A percentile compares a stretch with the other conserved stretches of the same genome.
Evolutionary conservation across 2,113 vertebrate genomes (phyloP).

Genomic region (Corvus moneduloides): DNA sequence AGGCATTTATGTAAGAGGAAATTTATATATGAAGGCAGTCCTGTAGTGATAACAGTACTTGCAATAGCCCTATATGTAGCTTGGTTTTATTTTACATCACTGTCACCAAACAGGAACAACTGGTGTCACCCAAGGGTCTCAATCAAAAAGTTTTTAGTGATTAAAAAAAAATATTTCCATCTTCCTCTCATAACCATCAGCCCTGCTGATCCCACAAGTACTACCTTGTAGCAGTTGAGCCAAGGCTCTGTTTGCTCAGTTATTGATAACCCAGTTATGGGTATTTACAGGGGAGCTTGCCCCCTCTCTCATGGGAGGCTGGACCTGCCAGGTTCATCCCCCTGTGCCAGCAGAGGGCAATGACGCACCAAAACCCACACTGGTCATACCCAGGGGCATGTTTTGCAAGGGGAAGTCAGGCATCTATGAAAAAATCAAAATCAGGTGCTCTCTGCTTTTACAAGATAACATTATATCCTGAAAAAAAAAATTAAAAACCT

Average conservation of each 20-base stretch:
- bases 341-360: not conserved
- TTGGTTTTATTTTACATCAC: not conserved
- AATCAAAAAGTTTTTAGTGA: not conserved
- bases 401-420: not conserved
- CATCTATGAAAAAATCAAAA: not conserved
- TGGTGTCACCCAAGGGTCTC: not conserved
- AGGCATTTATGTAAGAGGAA: not conserved
- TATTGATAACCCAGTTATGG: not conserved
- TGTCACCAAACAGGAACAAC: not conserved
- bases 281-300: not conserved
- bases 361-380: not conserved
- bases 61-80: not conserved
- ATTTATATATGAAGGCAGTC: not conserved
- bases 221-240: not conserved
- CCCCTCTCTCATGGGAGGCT: not conserved
- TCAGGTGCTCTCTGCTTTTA: not conserved
- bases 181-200: not conserved
- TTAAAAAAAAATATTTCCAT: not conserved
- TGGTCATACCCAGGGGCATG: rapidly evolving
- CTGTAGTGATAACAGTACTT: not conserved
- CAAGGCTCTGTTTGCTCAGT: not conserved
- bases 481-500: not conserved
- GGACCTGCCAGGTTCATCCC: not conserved
- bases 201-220: not conserved
- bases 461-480: not conserved